These are phyloP conservation scores for Conus ventricosus DNA, from an alignment of 1,140 invertebrate species.

Conservation along the genomic window DNA sequence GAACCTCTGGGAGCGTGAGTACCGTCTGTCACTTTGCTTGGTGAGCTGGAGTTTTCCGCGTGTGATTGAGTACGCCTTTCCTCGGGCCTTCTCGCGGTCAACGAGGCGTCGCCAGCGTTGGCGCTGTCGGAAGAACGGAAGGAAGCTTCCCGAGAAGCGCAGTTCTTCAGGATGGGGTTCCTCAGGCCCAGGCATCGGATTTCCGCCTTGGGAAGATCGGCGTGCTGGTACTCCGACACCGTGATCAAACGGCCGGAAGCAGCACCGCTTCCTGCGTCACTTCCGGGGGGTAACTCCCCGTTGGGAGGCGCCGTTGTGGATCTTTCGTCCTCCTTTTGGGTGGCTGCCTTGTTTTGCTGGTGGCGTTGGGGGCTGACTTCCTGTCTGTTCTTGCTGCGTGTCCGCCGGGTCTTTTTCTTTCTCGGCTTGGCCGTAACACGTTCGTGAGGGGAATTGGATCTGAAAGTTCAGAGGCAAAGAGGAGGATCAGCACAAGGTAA, in stretches of 20 bases:
- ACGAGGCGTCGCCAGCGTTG: background rate
- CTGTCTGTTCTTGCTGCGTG: no score
- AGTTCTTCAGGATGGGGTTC: conserved; percentile 20
- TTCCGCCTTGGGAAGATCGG: background rate
- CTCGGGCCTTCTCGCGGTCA: no score
- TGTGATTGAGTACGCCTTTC: no score
- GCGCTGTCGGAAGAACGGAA: conserved; percentile 15
- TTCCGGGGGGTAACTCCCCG: background rate
- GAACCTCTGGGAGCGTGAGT: background rate
- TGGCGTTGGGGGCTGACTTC: background rate
- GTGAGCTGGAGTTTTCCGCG: no score
- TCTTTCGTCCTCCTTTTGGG: background rate
- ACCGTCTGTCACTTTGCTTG: no score
- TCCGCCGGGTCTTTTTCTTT: background rate
- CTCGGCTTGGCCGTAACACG: background rate
- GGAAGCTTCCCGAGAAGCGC: background rate
- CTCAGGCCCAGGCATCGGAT: background rate
- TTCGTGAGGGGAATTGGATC: background rate
- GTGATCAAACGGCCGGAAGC: background rate
- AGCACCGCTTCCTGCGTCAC: background rate
- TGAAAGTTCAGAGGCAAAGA: background rate
- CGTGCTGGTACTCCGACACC: conserved; percentile 8
- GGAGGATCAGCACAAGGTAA: no score
- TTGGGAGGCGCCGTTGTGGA: background rate
- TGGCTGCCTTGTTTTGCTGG: background rate